A percentile compares a stretch with the other conserved stretches of the same genome.
Evolutionary conservation across 2,888 invertebrate species (phyloP).

Genomic region (Synanthedon tipuliformis): DNA sequence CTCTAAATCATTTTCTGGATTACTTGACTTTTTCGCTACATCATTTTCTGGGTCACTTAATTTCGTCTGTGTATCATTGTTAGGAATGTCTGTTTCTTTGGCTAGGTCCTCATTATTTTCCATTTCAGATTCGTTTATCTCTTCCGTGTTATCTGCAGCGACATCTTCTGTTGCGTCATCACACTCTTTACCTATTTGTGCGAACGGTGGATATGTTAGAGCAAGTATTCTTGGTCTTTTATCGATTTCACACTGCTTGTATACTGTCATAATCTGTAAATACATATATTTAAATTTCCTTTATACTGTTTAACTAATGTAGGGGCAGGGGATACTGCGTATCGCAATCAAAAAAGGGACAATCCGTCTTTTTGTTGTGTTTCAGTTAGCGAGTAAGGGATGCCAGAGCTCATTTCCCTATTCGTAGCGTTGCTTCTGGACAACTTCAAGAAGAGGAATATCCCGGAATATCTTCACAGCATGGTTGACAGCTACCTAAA

Average conservation of each 20-base stretch:
- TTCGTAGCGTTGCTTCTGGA: too few relatives aligned
- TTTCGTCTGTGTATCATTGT: neutral
- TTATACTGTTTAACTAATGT: too few relatives aligned
- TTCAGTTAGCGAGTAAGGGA: too few relatives aligned
- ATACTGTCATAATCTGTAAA: constrained; percentile 47
- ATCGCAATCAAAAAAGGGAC: too few relatives aligned
- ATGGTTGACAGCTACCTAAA: too few relatives aligned
- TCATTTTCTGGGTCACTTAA: neutral
- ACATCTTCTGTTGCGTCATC: constrained; percentile 7
- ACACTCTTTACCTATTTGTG: constrained; percentile 21
- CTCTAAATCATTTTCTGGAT: constrained; percentile 5
- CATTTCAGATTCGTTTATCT: neutral
- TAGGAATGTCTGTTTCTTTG: neutral
- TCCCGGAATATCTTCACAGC: too few relatives aligned
- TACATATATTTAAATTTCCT: neutral
- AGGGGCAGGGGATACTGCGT: too few relatives aligned
- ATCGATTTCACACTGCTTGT: constrained; percentile 29
- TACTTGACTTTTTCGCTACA: neutral
- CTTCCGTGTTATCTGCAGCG: neutral
- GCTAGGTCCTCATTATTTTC: neutral
- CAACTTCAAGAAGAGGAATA: too few relatives aligned
- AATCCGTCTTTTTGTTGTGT: too few relatives aligned
- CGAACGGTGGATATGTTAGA: constrained; percentile 82
- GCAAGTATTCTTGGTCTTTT: constrained; percentile 79
- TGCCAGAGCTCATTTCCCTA: too few relatives aligned